Base-by-base conservation (phyloP, 2,888 invertebrate species). In the Euplagia quadripunctaria region DNA sequence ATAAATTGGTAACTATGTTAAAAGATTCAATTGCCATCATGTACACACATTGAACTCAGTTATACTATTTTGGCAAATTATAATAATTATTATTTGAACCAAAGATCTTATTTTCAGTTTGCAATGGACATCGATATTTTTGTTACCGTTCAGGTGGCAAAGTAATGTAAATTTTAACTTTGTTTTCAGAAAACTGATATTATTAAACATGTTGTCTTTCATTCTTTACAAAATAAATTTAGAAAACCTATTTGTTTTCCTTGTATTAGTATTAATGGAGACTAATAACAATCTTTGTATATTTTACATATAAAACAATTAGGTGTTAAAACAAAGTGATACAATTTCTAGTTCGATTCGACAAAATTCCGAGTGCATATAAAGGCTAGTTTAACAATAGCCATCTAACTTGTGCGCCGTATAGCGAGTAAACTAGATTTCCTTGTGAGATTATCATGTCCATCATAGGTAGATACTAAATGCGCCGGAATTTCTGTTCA, bases 361-460 rank as follows among this genome's bases (percentile, higher is more conserved):
- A 85, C 80, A 83, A 86, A 83, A 82, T 86, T 81, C 84, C 73
- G 84, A 81, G 82, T 81, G 83, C 68, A 78, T 78, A 79, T 82
- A 85, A 73, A 83, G 84, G 80, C 82, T 85, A 81, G 74, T 85
- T 80, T 80, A 86, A 90, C 89, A 91, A 90, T 88, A 88, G 88
- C 85, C 82, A 85, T 84, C 86, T 87, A 87, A 43, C 61, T 61
- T 61, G 89, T 78, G 80, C 86, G 88, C 89, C 91, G 90, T 93
- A 93, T 92, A 92, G 90, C 89, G 85, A 85, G 88, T 87, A 90
- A 94, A 94, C 91, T 92, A 90, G 91, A 94, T 94, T 94, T 93
- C 89, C 92, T 92, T 89, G 89, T 89, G 87, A 91, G 91, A 94
- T 94, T 92, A 94, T 90, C 86, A 88, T 90, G 91, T 91, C 91